These are phyloP conservation scores for Glyptemys insculpta DNA, from an alignment of 2,797 vertebrate species.

Conservation along the genomic window DNA sequence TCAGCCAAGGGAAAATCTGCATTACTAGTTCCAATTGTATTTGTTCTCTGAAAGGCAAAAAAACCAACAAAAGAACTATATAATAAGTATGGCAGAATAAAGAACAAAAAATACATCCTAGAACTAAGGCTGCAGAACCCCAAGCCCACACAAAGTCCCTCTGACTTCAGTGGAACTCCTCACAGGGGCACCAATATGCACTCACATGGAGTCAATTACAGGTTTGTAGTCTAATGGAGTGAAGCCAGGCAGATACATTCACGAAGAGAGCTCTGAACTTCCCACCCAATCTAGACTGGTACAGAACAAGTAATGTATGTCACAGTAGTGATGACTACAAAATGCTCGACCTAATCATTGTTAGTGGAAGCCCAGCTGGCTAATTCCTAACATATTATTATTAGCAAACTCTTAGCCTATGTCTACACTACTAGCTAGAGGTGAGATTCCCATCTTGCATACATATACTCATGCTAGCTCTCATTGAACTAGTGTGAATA, in stretches of 20 bases:
- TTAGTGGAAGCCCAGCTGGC: background rate
- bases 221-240: background rate
- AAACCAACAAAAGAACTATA: background rate
- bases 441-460: background rate
- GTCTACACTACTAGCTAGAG: background rate
- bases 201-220: background rate
- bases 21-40: constrained; percentile 87
- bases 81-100: background rate
- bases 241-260: background rate
- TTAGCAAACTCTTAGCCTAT: background rate
- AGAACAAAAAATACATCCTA: background rate
- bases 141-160: background rate
- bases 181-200: background rate
- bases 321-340: background rate
- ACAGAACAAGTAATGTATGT: background rate
- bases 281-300: background rate
- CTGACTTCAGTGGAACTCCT: background rate
- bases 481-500: background rate
- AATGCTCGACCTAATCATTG: background rate
- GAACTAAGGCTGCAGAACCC: background rate
- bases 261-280: background rate
- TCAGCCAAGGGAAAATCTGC: constrained; percentile 83
- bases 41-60: constrained; percentile 85
- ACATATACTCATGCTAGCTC: background rate
- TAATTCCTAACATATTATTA: background rate